A percentile compares a stretch with the other conserved stretches of the same genome.
phyloP scores from a whole-genome alignment of 2,888 invertebrate genomes.

The Ochlodes sylvanus region DNA sequence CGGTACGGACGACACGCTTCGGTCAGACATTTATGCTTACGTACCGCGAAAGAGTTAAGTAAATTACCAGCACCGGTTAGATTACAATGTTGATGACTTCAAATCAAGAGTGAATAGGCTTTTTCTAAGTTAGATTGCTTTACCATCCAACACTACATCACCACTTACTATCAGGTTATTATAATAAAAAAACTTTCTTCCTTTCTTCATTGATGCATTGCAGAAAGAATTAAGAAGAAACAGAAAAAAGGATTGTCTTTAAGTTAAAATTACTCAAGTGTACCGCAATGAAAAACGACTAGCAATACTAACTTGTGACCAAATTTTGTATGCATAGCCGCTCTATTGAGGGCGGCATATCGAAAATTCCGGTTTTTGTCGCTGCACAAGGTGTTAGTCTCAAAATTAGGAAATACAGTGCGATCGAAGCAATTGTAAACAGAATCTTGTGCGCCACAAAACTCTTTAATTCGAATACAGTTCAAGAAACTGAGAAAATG shows the following conservation, averaged over 20 bases:
- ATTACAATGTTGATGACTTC: not conserved
- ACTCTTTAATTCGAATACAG: conserved; percentile 94
- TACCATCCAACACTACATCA: no score
- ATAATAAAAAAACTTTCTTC: no score
- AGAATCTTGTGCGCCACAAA: conserved; percentile 92
- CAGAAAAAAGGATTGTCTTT: no score
- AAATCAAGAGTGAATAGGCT: no score
- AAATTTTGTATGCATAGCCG: conserved; percentile 94
- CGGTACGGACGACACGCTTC: no score
- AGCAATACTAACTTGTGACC: conserved; percentile 87
- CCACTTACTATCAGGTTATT: no score
- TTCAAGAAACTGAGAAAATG: conserved; percentile 97
- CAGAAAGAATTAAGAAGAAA: no score
- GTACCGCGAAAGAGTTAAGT: no score
- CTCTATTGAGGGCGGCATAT: conserved; percentile 96
- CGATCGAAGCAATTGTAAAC: conserved; percentile 93
- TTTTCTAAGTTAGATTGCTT: not conserved
- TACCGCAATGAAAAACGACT: not conserved
- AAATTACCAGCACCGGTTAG: no score
- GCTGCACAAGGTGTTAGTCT: conserved; percentile 74
- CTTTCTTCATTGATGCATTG: no score
- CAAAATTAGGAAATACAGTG: conserved; percentile 70
- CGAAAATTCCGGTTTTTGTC: conserved; percentile 88
- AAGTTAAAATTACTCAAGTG: no score
- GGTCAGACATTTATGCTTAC: no score